These are phyloP conservation scores for Huso huso DNA, from an alignment of 2,797 vertebrate species.

Conservation along the genomic window DNA sequence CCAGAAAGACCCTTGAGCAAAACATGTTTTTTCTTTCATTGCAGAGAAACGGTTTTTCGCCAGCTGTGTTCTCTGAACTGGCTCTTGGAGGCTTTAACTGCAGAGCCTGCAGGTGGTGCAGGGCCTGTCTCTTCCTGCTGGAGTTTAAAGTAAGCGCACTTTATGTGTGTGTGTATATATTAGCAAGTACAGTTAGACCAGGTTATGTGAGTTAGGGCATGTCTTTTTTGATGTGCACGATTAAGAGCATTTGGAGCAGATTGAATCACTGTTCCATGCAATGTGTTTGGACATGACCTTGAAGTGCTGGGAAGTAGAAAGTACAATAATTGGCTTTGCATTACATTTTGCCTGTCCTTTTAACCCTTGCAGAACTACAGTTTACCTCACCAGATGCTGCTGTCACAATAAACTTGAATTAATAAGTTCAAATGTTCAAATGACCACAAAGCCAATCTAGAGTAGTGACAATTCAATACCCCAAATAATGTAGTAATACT, in stretches of 20 bases:
- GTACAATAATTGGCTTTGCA: constrained; percentile 5
- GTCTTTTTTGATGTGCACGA: constrained; percentile 8
- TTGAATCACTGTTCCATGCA: constrained; percentile 6
- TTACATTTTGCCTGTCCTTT: constrained; percentile 12
- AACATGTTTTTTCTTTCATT: not conserved
- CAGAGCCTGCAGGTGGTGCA: constrained; percentile 37
- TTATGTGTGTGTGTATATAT: not conserved
- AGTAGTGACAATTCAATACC: no score
- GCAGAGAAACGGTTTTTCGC: constrained; percentile 51
- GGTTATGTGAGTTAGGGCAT: not conserved
- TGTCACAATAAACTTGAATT: no score
- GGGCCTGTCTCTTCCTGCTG: constrained; percentile 51
- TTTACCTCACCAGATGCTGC: no score
- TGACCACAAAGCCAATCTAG: no score
- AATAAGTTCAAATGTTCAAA: no score
- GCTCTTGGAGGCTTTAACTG: constrained; percentile 58
- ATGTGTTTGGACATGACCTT: constrained; percentile 14
- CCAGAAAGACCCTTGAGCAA: no score
- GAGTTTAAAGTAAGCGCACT: constrained; percentile 47
- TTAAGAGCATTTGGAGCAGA: not conserved
- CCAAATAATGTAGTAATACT: no score
- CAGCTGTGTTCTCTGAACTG: constrained; percentile 66
- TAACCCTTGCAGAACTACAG: constrained; percentile 1
- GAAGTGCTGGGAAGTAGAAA: not conserved
- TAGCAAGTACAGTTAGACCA: not conserved